These are phyloP conservation scores for Sardina pilchardus DNA, from an alignment of 2,113 vertebrate species.

Conservation along the genomic window DNA sequence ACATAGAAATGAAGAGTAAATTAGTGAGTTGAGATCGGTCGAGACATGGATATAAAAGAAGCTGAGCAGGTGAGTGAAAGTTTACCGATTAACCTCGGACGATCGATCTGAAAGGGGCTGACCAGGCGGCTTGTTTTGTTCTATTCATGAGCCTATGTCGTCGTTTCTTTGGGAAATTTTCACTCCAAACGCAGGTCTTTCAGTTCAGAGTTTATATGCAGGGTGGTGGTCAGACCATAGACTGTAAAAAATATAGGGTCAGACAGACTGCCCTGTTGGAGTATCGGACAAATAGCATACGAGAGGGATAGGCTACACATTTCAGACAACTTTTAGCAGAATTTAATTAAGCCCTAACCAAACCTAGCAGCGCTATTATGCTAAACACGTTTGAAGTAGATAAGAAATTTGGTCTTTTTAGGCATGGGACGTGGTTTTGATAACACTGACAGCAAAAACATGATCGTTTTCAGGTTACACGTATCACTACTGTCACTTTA, in stretches of 20 bases:
- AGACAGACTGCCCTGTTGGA: no score
- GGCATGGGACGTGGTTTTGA: background rate
- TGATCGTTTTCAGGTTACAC: background rate
- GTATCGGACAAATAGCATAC: no score
- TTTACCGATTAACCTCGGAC: background rate
- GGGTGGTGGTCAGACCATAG: no score
- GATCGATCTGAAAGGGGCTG: background rate
- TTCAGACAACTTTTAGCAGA: no score
- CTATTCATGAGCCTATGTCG: background rate
- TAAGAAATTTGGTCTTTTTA: background rate
- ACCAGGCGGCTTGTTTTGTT: background rate
- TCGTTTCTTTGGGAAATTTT: background rate
- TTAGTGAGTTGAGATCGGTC: conserved; percentile 1
- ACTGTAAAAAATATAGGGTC: no score
- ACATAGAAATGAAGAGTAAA: background rate
- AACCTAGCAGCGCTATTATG: no score
- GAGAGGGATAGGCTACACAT: no score
- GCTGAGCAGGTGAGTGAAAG: conserved; percentile 50
- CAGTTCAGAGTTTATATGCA: background rate
- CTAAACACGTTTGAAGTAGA: background rate
- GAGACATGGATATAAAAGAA: conserved; percentile 52
- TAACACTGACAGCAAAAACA: background rate
- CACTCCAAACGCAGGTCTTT: background rate
- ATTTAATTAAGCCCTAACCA: no score
- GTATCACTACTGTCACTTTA: conserved; percentile 39